These are phyloP conservation scores for Barnardius zonarius DNA, from an alignment of 2,113 vertebrate genomes.

Conservation along the genomic window DNA sequence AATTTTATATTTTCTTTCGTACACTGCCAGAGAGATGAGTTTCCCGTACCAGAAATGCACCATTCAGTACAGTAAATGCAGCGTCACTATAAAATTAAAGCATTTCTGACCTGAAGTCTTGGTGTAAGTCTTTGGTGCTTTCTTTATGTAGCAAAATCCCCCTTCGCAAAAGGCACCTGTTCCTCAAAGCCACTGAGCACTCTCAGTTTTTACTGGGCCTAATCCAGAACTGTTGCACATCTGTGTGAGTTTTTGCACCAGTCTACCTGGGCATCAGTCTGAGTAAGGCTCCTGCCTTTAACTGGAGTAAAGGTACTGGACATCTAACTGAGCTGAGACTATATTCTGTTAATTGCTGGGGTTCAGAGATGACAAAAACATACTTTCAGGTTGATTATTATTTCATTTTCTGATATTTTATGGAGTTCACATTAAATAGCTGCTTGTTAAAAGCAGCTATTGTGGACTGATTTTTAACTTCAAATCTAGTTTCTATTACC, in stretches of 20 bases:
- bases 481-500: neutral
- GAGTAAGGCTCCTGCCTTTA: neutral
- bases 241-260: neutral
- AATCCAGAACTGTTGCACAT: neutral
- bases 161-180: neutral
- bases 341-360: neutral
- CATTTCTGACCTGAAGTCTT: neutral
- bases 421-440: neutral
- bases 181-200: neutral
- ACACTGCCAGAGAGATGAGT: neutral
- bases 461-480: neutral
- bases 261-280: neutral
- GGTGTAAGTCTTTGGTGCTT: neutral
- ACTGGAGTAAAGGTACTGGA: neutral
- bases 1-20: neutral
- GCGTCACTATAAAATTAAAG: neutral
- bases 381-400: neutral
- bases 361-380: neutral
- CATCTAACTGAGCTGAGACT: neutral
- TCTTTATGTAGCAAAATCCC: neutral
- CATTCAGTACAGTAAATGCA: neutral
- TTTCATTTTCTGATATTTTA: neutral
- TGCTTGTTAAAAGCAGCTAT: neutral
- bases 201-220: neutral
- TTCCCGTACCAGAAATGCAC: neutral